Evolutionary conservation across 2,113 vertebrate genomes (phyloP), one percentile per base, ranked within the genome.

Genomic region (Semnornis frantzii): DNA sequence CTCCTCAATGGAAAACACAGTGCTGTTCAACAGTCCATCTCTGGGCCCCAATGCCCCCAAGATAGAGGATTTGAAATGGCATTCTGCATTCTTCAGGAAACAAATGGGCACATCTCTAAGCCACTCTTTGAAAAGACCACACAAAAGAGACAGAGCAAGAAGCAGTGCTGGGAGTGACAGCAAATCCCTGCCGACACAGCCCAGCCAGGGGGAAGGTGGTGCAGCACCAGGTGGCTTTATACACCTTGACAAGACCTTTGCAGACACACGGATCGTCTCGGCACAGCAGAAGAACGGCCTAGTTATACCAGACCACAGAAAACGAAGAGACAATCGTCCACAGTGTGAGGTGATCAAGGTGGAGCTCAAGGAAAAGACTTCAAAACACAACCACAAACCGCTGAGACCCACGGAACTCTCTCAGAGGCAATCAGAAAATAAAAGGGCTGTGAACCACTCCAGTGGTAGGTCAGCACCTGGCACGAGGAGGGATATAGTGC

Each of bases 21-120:
- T 98, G 70, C 90, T 98, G 91, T 98, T 98, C 85, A 98, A 98
- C 48, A 98, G 98, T 64, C 96, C 97, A 1, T 97, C 98, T 2
- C 89, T 98, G 95, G 96, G 97, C 58, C 97, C 98, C 21, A 97
- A 94, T 6, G 97, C 94, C 59, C 98, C 98, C n/a, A 97, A 98
- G 91, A 97, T 98, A 12, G 97, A 98, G 95, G 97, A 98, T 76
- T 79, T 98, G 69, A 98, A 97, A 87, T 98, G 97, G 97, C 97
- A 97, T 81, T 98, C 98, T 0, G 98, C 97, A 0, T 98, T 98
- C 98, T 91, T 98, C 96, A 90, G 98, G 97, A 97, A 98, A 78
- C 98, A 98, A 42, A 97, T 98, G 97, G 98, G 98, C 37, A 95
- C 97, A 7, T 97, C 97, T 9, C 92, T 98, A 77, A 96, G 78